phyloP scores from a whole-genome alignment of 2,888 invertebrate species.

The Pandemis cinnamomeana region DNA sequence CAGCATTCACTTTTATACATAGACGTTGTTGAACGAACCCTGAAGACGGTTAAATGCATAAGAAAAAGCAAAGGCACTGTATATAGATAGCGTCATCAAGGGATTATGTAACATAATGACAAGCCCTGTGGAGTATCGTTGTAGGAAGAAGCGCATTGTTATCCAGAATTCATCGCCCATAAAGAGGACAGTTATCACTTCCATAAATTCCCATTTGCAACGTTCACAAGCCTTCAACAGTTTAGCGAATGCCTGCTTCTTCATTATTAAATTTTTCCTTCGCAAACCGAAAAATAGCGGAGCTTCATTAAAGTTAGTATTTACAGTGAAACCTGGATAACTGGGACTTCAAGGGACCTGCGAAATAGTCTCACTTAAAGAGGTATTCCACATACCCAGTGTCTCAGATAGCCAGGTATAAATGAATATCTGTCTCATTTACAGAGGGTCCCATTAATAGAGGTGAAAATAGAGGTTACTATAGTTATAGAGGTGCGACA shows the following conservation, averaged over 20 bases:
- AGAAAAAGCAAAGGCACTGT: background rate
- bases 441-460: too few species aligned
- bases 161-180: constrained; percentile 36
- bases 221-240: constrained; percentile 15
- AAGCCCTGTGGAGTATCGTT: background rate
- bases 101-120: background rate
- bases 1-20: background rate
- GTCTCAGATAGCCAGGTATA: too few species aligned
- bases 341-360: too few species aligned
- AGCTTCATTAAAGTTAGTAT: background rate
- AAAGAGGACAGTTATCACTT: constrained; percentile 37
- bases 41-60: background rate
- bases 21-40: background rate
- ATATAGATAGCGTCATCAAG: background rate
- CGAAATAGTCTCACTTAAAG: too few species aligned
- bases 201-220: constrained; percentile 20
- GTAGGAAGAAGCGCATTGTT: constrained; percentile 30
- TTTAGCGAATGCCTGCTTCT: constrained; percentile 10
- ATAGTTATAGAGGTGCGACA: too few species aligned
- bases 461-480: too few species aligned
- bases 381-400: too few species aligned
- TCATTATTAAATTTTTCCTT: constrained; percentile 26
- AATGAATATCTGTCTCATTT: too few species aligned
- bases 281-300: constrained; percentile 1
- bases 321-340: background rate